A percentile compares a stretch with the other conserved stretches of the same genome.
Conservation (phyloP, 2,113 vertebrate genomes). For the Marcusenius ussheri region DNA sequence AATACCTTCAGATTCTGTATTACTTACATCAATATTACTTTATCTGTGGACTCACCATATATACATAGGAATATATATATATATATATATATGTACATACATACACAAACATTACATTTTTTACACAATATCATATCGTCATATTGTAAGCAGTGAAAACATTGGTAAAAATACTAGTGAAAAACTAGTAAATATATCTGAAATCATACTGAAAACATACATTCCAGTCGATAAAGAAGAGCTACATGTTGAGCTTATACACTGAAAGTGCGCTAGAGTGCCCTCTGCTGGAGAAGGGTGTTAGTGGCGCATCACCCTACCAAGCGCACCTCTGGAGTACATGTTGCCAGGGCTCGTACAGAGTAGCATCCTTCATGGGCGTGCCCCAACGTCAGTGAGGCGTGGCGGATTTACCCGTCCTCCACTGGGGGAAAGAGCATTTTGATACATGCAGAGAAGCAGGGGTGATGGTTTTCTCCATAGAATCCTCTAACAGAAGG, state of each 20-base stretch:
- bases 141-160: constrained; percentile 7
- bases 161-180: constrained; percentile 21
- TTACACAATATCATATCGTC: not conserved
- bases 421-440: not conserved
- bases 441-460: not conserved
- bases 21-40: not conserved
- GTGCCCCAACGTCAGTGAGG: not conserved
- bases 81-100: not conserved
- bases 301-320: not conserved
- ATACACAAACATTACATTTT: not conserved
- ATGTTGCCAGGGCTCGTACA: too few relatives aligned
- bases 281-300: constrained; percentile 7
- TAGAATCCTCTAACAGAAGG: not conserved
- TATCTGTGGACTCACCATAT: not conserved
- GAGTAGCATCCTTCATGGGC: not conserved
- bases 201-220: constrained; percentile 4
- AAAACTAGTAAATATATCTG: constrained; percentile 9
- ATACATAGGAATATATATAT: not conserved
- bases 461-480: not conserved
- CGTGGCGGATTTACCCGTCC: not conserved
- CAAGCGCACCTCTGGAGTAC: not conserved
- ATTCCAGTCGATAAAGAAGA: not conserved
- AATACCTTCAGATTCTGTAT: not conserved
- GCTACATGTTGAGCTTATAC: not conserved
- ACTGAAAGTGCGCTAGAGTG: not conserved